These are phyloP conservation scores for Pimephales promelas DNA, from an alignment of 2,113 vertebrate genomes.

Conservation along the genomic window DNA sequence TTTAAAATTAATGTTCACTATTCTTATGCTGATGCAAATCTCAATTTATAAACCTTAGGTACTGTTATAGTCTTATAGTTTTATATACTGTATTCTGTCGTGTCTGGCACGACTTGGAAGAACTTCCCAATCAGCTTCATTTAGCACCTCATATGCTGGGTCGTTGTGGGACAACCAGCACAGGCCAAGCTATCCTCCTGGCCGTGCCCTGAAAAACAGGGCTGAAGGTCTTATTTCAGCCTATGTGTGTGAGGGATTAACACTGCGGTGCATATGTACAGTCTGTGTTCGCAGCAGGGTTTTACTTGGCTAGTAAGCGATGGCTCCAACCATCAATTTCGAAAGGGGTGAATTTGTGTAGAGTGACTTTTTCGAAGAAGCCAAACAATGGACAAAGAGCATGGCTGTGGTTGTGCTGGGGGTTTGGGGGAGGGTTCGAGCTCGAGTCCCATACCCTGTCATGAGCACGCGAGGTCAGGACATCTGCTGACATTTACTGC, in stretches of 20 bases:
- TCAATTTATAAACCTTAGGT: background rate
- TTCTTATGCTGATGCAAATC: background rate
- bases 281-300: slow-evolving; percentile 65
- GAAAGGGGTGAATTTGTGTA: slow-evolving; percentile 64
- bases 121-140: slow-evolving; percentile 30
- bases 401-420: slow-evolving; percentile 54
- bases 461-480: slow-evolving; percentile 68
- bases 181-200: slow-evolving; percentile 36
- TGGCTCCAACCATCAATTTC: slow-evolving; percentile 55
- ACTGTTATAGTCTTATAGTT: background rate
- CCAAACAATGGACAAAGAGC: slow-evolving; percentile 76
- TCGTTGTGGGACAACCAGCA: slow-evolving; percentile 26
- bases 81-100: too few species aligned
- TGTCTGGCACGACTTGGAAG: background rate
- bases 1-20: background rate
- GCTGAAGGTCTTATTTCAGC: slow-evolving; percentile 63
- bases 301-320: slow-evolving; percentile 68
- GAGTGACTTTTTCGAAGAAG: slow-evolving; percentile 63
- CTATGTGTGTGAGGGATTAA: slow-evolving; percentile 58
- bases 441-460: slow-evolving; percentile 50
- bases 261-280: slow-evolving; percentile 61
- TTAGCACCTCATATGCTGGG: slow-evolving; percentile 25
- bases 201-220: slow-evolving; percentile 44
- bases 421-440: slow-evolving; percentile 62
- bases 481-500: slow-evolving; percentile 71